phyloP scores from a whole-genome alignment of 2,797 vertebrate genomes.

The Argentina silus region DNA sequence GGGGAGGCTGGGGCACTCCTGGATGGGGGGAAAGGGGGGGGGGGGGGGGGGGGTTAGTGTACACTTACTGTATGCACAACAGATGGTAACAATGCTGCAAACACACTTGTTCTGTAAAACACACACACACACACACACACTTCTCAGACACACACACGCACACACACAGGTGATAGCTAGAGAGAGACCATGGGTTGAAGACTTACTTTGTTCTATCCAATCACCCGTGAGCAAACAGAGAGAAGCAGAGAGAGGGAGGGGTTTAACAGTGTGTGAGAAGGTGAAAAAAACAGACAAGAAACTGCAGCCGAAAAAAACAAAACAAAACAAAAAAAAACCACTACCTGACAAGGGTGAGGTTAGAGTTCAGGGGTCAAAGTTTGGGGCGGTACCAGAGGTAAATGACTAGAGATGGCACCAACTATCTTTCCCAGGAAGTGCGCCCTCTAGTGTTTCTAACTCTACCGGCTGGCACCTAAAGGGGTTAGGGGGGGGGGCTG shows the following conservation, averaged over 20 bases:
- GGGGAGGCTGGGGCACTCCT: slow-evolving; percentile 98
- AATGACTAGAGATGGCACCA: too few species aligned
- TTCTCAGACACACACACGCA: slow-evolving; percentile 2
- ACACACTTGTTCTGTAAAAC: not conserved
- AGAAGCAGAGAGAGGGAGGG: slow-evolving; percentile 61
- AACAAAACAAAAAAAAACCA: too few species aligned
- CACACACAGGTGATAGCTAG: not conserved
- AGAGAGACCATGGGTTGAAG: not conserved
- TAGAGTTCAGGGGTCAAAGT: too few species aligned
- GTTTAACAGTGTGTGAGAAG: slow-evolving; percentile 41
- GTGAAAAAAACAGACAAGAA: slow-evolving; percentile 27
- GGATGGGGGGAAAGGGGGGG: slow-evolving; percentile 2
- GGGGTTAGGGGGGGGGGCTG: not conserved
- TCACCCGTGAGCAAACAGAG: slow-evolving; percentile 64
- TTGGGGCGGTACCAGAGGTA: too few species aligned
- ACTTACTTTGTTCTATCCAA: slow-evolving; percentile 83
- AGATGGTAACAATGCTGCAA: not conserved
- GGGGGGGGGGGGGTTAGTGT: too few species aligned
- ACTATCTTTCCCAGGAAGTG: too few species aligned
- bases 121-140: not conserved
- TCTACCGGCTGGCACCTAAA: not conserved
- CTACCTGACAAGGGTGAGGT: too few species aligned
- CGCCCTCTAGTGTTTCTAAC: not conserved
- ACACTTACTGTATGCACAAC: too few species aligned
- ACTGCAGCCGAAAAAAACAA: not conserved